phyloP scores from a whole-genome alignment of 1,140 invertebrate species.

The Psilanteris sp. region DNA sequence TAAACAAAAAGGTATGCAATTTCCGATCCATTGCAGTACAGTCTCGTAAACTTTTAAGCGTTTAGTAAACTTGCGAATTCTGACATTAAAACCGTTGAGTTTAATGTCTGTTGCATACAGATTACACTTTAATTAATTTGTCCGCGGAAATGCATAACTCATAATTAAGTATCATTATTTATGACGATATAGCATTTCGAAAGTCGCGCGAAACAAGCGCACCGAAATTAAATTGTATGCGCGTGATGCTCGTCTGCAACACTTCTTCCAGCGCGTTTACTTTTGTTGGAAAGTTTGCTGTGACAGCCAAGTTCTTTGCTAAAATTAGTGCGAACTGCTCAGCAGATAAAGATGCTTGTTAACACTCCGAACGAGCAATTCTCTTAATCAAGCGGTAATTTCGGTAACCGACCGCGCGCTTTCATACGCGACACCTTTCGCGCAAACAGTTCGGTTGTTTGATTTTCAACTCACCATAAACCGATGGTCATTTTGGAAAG shows the following conservation, averaged over 20 bases:
- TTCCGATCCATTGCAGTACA: no score
- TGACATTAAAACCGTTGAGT: no score
- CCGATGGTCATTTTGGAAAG: constrained; percentile 68
- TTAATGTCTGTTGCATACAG: no score
- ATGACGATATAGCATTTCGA: constrained; percentile 21
- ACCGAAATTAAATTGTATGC: constrained; percentile 31
- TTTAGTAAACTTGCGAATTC: no score
- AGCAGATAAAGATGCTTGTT: constrained; percentile 44
- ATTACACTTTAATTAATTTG: background rate
- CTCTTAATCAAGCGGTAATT: constrained; percentile 24
- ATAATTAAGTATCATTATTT: constrained; percentile 2
- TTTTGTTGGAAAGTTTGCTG: constrained; percentile 42
- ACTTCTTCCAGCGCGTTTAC: constrained; percentile 33
- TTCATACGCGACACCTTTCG: background rate
- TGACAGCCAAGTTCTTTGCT: constrained; percentile 45
- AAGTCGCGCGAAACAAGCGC: background rate
- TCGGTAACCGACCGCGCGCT: background rate
- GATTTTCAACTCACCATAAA: constrained; percentile 71
- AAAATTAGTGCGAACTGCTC: constrained; percentile 43
- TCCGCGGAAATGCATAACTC: background rate
- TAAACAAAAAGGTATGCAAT: no score
- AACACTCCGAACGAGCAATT: constrained; percentile 26
- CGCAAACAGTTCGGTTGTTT: background rate
- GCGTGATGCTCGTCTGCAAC: constrained; percentile 6
- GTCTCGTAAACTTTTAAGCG: no score